phyloP scores from a whole-genome alignment of 1,140 invertebrate species.

The Choristoneura fumiferana region DNA sequence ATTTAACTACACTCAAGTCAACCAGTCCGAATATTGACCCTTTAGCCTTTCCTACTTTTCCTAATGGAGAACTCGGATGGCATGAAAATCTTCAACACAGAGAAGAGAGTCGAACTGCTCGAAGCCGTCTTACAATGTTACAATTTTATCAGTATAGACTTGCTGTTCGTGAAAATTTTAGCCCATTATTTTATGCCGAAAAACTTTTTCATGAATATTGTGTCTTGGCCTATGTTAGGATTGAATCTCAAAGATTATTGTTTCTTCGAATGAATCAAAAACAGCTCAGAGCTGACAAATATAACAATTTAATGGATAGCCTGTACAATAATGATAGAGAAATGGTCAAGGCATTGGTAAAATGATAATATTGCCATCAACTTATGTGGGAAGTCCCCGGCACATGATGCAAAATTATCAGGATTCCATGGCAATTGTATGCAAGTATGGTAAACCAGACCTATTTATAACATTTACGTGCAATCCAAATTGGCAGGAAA shows the following conservation, averaged over 20 bases:
- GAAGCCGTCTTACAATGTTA: conserved; percentile 25
- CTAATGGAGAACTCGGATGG: conserved; percentile 12
- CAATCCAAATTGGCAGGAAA: conserved; percentile 70
- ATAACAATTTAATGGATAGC: conserved; percentile 18
- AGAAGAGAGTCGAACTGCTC: conserved; percentile 20
- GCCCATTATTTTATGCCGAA: conserved; percentile 22
- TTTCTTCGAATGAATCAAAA: conserved; percentile 23
- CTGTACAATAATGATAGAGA: conserved; percentile 18
- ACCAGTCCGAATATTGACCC: conserved; percentile 4
- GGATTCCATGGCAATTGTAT: conserved; percentile 61
- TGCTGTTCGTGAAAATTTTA: conserved; percentile 20
- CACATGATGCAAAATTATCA: conserved; percentile 38
- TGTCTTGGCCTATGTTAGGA: conserved; percentile 25
- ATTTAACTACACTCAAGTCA: conserved; percentile 23
- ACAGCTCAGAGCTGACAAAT: conserved; percentile 22
- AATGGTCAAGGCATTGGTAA: conserved; percentile 26
- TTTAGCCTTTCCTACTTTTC: conserved; percentile 10
- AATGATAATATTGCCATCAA: conserved; percentile 39
- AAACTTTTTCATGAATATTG: conserved; percentile 26
- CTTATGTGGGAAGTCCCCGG: conserved; percentile 34
- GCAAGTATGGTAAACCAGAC: conserved; percentile 53
- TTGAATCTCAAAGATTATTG: conserved; percentile 24
- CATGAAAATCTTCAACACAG: conserved; percentile 16
- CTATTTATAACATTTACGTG: conserved; percentile 63
- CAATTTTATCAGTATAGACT: conserved; percentile 27